Conservation (phyloP, 2,888 invertebrate species). For the Drosophila seclusa region DNA sequence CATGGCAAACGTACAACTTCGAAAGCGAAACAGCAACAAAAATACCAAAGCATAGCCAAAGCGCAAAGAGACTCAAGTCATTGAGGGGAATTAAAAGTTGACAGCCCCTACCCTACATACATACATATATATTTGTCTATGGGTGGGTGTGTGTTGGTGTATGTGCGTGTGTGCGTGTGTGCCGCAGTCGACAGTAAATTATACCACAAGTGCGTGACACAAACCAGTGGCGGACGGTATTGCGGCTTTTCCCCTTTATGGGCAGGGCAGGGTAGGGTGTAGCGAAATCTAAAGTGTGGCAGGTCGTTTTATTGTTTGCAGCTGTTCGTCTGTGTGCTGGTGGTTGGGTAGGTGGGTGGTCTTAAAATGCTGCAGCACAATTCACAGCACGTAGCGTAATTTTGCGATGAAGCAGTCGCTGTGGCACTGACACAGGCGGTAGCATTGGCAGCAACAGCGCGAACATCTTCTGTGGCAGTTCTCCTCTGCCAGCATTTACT, state of each 20-base stretch:
- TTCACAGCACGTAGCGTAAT: slow-evolving; percentile 77
- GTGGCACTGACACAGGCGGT: slow-evolving; percentile 10
- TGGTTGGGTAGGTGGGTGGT: slow-evolving; percentile 16
- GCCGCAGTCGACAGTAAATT: slow-evolving; percentile 70
- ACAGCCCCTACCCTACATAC: slow-evolving; percentile 46
- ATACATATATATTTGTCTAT: slow-evolving; percentile 8
- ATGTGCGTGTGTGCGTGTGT: slow-evolving; percentile 42
- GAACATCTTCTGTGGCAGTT: not conserved
- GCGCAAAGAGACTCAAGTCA: slow-evolving; percentile 68
- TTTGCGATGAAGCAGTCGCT: slow-evolving; percentile 61
- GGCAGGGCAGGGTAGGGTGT: not conserved
- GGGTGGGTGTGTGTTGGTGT: slow-evolving; percentile 10
- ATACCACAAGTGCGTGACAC: slow-evolving; percentile 79
- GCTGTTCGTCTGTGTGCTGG: slow-evolving; percentile 28
- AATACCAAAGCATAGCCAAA: slow-evolving; percentile 27
- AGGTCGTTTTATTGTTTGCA: slow-evolving; percentile 69
- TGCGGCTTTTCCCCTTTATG: slow-evolving; percentile 40
- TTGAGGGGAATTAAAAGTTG: slow-evolving; percentile 77
- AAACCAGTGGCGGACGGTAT: slow-evolving; percentile 48
- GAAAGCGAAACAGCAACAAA: slow-evolving; percentile 12
- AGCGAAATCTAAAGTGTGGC: slow-evolving; percentile 12
- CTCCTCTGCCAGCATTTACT: slow-evolving; percentile 34
- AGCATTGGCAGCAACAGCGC: not conserved
- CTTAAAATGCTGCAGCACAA: slow-evolving; percentile 77
- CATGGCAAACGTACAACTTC: slow-evolving; percentile 27